A percentile compares a stretch with the other conserved stretches of the same genome.
Evolutionary conservation across 2,797 vertebrate genomes (phyloP).

Genomic region (Acanthis flammea): DNA sequence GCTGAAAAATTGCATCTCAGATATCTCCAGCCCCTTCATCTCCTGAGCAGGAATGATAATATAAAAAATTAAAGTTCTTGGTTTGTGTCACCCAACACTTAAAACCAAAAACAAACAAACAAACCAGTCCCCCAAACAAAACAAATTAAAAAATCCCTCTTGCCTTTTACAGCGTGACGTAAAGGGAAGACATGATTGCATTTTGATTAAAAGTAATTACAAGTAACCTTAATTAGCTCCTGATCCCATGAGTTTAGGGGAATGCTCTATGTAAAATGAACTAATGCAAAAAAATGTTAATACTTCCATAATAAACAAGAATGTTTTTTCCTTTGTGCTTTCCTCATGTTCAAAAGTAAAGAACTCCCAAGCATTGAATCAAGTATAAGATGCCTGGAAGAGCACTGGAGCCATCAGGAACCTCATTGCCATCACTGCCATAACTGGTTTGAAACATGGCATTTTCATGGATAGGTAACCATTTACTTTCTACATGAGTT

Average conservation of each 20-base stretch:
- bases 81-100: neutral
- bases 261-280: conserved; percentile 7
- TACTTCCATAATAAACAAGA: neutral
- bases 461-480: conserved; percentile 61
- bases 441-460: conserved; percentile 9
- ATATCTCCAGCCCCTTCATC: neutral
- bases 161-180: neutral
- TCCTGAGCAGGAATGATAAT: neutral
- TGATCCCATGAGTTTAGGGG: neutral
- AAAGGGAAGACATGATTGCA: neutral
- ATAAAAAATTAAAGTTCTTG: neutral
- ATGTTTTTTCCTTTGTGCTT: neutral
- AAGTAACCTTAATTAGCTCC: conserved; percentile 26
- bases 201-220: conserved; percentile 29
- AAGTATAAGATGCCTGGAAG: neutral
- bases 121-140: neutral
- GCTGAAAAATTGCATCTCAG: neutral
- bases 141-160: neutral
- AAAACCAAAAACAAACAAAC: neutral
- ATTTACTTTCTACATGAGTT: conserved; percentile 46
- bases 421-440: neutral
- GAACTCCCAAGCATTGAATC: neutral
- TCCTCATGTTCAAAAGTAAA: neutral
- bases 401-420: neutral
- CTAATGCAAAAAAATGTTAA: neutral